Percentiles rank a stretch among this genome's conserved stretches.
Evolutionary conservation across 2,113 vertebrate genomes (phyloP).

Genomic region (Ellobius talpinus): DNA sequence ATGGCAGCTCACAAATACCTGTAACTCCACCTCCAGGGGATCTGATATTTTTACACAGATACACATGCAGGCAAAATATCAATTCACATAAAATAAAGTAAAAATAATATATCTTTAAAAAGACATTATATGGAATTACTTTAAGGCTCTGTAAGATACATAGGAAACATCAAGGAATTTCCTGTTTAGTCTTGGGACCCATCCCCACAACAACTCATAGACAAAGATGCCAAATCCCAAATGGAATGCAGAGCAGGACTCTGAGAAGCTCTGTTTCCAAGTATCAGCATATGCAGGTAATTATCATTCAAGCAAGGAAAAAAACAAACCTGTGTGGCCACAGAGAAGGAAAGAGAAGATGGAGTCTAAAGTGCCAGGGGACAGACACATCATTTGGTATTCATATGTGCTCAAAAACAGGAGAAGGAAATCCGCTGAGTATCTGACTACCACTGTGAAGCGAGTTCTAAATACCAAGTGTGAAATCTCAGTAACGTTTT

Average conservation of each 20-base stretch:
- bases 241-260: background rate
- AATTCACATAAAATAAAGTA: background rate
- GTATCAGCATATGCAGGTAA: background rate
- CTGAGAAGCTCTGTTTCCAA: background rate
- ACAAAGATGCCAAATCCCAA: background rate
- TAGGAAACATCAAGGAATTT: background rate
- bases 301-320: conserved; percentile 44
- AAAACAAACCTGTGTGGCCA: background rate
- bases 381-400: conserved; percentile 4
- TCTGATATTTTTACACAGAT: background rate
- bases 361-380: background rate
- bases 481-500: conserved; percentile 13
- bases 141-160: background rate
- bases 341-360: background rate
- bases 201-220: background rate
- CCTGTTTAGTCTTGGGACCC: background rate
- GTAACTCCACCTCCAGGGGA: background rate
- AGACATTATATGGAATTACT: background rate
- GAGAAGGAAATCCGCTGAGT: background rate
- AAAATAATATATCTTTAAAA: background rate
- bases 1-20: background rate
- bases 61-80: background rate
- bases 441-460: background rate
- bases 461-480: conserved; percentile 24
- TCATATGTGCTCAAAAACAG: conserved; percentile 42